These are phyloP conservation scores for Hestina assimilis DNA, from an alignment of 1,140 invertebrate species.

Conservation along the genomic window DNA sequence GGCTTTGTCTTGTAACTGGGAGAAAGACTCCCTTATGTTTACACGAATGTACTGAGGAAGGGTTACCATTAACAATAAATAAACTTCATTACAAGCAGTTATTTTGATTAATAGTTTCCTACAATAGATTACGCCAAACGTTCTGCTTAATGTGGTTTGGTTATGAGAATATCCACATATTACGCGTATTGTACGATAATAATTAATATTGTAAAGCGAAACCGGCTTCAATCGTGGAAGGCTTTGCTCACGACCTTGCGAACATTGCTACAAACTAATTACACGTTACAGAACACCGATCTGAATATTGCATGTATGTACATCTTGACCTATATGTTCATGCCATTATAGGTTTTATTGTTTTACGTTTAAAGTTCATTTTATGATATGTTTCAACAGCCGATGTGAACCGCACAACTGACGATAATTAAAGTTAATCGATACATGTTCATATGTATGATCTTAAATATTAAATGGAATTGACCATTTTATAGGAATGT, in stretches of 20 bases:
- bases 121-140: too few relatives aligned
- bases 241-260: not conserved
- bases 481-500: not conserved
- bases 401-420: conserved; percentile 1
- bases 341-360: not conserved
- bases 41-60: too few relatives aligned
- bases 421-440: conserved; percentile 8
- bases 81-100: too few relatives aligned
- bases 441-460: conserved; percentile 1
- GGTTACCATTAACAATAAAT: too few relatives aligned
- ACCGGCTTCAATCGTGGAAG: too few relatives aligned
- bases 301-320: not conserved
- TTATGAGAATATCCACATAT: too few relatives aligned
- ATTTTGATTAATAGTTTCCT: too few relatives aligned
- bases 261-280: conserved; percentile 4
- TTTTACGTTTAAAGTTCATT: not conserved
- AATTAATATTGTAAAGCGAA: too few relatives aligned
- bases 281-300: conserved; percentile 1
- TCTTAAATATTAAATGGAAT: not conserved
- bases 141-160: too few relatives aligned
- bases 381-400: not conserved
- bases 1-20: too few relatives aligned
- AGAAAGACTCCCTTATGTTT: too few relatives aligned
- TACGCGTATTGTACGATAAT: too few relatives aligned
- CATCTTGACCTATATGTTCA: not conserved